Evolutionary conservation across 2,888 invertebrate species (phyloP), one percentile per base, ranked within the genome.

Genomic region (Drosophila falleni): DNA sequence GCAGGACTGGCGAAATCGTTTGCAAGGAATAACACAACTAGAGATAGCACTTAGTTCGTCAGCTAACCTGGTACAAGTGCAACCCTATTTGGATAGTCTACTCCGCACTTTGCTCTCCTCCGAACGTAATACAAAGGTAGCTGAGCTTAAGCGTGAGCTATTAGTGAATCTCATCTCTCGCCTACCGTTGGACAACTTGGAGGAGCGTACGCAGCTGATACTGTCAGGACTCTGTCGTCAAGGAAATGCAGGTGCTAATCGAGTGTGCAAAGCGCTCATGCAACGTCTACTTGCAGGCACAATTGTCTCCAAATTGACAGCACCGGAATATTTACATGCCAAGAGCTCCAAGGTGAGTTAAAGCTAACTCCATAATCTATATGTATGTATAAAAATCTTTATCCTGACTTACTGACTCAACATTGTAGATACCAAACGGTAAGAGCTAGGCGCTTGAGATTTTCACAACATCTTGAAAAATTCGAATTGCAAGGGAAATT

Each of bases 21-120:
- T 91, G 19, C 89, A 91, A 60, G 93, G 92, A 49, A 86, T 93
- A 35, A 66, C 76, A 6, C 79, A 90, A 44, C 86, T 93, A 26
- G 91, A 92, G 62, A 81, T 90, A 16, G 91, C 92, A 35, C 90
- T 96, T 35, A 93, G 93, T 69, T 93, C 93, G 41, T 93, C 94
- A 2, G 92, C 93, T 31, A 94, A 93, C 59, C 77, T 94, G 73
- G 93, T 93, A 19, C 88, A 93, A 50, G 93, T 95, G 53, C 94
- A 95, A 82, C 94, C 95, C 3, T 93, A 95, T 89, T 93, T 96
- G 84, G 94, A 94, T 74, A 93, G 94, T 31, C 94, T 96, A 70
- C 93, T 96, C 63, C 93, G 94, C 78, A 94, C 95, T 31, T 92
- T 95, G 53, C 92, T 96, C 19, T 93, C 95, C 37, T 95, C 95